Evolutionary conservation across 2,797 vertebrate species (phyloP).

Genomic region (Sitta carolinensis): DNA sequence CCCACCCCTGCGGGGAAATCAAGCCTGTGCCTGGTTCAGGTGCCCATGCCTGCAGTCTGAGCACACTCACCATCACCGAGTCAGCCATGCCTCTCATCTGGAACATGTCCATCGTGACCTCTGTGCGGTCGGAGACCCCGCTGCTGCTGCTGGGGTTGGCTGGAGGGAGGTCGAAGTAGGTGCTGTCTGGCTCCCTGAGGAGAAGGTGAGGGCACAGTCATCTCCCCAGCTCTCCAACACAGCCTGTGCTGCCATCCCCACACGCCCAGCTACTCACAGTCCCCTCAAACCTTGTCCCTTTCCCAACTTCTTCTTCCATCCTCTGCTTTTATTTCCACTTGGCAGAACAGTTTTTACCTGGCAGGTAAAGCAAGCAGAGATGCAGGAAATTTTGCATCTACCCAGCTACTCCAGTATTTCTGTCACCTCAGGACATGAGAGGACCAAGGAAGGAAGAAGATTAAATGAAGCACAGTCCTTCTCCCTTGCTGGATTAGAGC

Average conservation of each 20-base stretch:
- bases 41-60: fast-evolving
- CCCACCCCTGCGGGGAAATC: fast-evolving
- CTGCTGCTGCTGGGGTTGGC: slow-evolving; percentile 72
- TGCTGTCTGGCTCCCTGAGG: slow-evolving; percentile 94
- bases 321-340: neutral
- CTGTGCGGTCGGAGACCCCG: slow-evolving; percentile 73
- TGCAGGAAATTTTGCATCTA: neutral
- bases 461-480: neutral
- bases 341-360: neutral
- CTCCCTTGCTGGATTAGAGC: neutral
- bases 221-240: neutral
- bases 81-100: slow-evolving; percentile 90
- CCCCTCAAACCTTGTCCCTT: neutral
- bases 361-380: neutral
- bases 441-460: neutral
- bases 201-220: neutral
- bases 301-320: neutral
- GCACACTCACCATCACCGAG: slow-evolving; percentile 87
- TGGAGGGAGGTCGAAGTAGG: slow-evolving; percentile 92
- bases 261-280: neutral
- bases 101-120: slow-evolving; percentile 90
- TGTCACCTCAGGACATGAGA: neutral
- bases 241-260: neutral
- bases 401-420: neutral
- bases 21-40: fast-evolving